Evolutionary conservation across 2,888 invertebrate genomes (phyloP).

Genomic region (Drosophila parthenogenetica): DNA sequence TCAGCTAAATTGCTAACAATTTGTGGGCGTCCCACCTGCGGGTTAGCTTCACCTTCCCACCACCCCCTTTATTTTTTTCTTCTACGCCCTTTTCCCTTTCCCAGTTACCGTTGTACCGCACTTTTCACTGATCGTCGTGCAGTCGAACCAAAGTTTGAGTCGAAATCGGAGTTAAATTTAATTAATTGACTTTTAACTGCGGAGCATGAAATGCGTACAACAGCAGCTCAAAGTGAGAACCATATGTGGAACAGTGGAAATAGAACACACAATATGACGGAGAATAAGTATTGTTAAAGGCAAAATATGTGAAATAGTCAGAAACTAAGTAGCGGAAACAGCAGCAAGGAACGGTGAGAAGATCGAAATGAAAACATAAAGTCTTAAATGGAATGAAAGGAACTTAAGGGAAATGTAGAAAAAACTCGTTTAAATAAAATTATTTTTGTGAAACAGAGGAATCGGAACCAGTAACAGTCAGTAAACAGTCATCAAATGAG

Average conservation of each 20-base stretch:
- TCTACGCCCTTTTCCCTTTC: not conserved
- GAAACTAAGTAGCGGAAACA: too few relatives aligned
- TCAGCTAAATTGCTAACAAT: conserved; percentile 81
- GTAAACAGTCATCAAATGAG: too few relatives aligned
- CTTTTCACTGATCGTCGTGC: not conserved
- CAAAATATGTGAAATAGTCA: too few relatives aligned
- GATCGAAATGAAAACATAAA: too few relatives aligned
- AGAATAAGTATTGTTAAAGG: too few relatives aligned
- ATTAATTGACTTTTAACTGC: conserved; percentile 53
- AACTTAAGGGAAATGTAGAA: too few relatives aligned
- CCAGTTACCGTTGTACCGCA: not conserved
- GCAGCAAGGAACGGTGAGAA: too few relatives aligned
- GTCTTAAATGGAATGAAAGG: too few relatives aligned
- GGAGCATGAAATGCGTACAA: conserved; percentile 1
- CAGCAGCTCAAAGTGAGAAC: not conserved
- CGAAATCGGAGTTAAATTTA: conserved; percentile 18
- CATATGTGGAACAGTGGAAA: conserved; percentile 6
- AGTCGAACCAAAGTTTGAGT: not conserved
- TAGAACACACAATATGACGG: conserved; percentile 4
- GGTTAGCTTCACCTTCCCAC: conserved; percentile 7
- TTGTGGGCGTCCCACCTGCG: conserved; percentile 54
- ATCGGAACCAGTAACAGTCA: not conserved
- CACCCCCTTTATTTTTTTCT: not conserved
- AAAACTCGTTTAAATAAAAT: too few relatives aligned
- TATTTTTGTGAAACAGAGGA: not conserved